Conservation (phyloP, 2,113 vertebrate species). For the Oreotrochilus melanogaster region DNA sequence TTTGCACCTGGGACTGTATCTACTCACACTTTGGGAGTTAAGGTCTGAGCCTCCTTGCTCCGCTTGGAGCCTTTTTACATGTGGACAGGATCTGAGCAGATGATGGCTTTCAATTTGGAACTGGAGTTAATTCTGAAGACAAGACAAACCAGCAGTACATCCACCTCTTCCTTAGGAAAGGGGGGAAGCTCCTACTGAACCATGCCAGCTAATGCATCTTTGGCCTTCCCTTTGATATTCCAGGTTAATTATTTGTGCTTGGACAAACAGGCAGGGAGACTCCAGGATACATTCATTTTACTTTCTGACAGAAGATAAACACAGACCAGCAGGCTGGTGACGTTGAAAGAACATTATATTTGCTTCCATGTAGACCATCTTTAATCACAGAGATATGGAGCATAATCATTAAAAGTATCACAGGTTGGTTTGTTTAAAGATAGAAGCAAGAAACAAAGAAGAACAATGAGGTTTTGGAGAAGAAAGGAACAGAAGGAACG, state of each 20-base stretch:
- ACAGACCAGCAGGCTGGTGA: constrained; percentile 14
- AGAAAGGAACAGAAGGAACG: not conserved
- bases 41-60: not conserved
- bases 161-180: not conserved
- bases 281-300: constrained; percentile 54
- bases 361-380: not conserved
- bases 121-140: not conserved
- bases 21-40: not conserved
- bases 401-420: not conserved
- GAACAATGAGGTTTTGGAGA: not conserved
- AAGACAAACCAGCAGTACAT: not conserved
- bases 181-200: not conserved
- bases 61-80: not conserved
- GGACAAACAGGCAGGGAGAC: constrained; percentile 52
- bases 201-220: not conserved
- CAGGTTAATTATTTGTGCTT: constrained; percentile 54
- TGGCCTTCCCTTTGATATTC: not conserved
- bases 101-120: not conserved
- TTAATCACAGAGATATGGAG: constrained; percentile 5
- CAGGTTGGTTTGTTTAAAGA: not conserved
- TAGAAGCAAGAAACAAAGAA: not conserved
- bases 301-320: constrained; percentile 59
- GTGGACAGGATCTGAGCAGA: not conserved
- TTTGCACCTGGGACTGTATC: not conserved
- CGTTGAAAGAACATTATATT: constrained; percentile 5